These are phyloP conservation scores for Psittacula derbiana DNA, from an alignment of 2,797 vertebrate species.

Conservation along the genomic window DNA sequence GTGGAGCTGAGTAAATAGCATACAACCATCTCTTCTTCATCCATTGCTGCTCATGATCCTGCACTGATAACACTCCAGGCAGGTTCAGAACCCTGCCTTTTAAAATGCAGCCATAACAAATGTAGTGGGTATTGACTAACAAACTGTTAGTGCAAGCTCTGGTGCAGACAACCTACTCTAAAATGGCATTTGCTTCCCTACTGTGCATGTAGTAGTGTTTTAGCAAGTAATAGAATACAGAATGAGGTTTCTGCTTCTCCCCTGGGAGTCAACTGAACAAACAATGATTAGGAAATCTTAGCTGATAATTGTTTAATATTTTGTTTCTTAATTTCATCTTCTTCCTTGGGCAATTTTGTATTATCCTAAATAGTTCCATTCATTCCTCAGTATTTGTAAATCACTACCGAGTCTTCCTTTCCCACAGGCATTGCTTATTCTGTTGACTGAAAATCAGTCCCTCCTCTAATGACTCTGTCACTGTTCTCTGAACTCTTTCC, in stretches of 20 bases:
- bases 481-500: conserved; percentile 54
- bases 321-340: conserved; percentile 53
- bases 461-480: conserved; percentile 43
- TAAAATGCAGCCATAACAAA: rapidly evolving
- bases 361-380: conserved; percentile 23
- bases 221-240: not conserved
- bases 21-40: not conserved
- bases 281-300: conserved; percentile 45
- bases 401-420: conserved; percentile 36
- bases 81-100: not conserved
- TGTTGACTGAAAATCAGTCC: conserved; percentile 56
- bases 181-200: not conserved
- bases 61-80: not conserved
- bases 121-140: not conserved
- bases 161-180: not conserved
- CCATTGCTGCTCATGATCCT: not conserved
- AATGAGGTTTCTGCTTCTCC: conserved; percentile 15
- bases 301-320: conserved; percentile 55
- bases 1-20: not conserved
- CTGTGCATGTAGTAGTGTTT: not conserved
- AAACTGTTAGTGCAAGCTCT: not conserved
- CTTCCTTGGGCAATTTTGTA: conserved; percentile 9
- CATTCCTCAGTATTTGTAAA: conserved; percentile 45
- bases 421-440: conserved; percentile 57
- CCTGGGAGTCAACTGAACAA: conserved; percentile 15